These are phyloP conservation scores for Nycticebus coucang DNA, from an alignment of 2,113 vertebrate species.

Conservation along the genomic window DNA sequence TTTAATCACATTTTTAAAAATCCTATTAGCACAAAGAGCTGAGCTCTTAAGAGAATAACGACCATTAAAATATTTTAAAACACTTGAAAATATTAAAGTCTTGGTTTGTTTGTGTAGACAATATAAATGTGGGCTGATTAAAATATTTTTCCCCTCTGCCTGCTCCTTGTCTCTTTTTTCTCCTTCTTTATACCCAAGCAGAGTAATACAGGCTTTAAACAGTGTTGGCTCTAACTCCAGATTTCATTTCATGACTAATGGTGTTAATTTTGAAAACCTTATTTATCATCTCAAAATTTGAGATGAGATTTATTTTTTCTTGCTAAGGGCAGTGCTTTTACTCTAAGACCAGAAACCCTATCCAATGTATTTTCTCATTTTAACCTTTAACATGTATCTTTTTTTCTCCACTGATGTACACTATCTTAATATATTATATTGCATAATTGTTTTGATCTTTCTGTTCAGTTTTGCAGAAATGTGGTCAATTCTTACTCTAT, in stretches of 20 bases:
- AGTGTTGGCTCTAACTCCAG: not conserved
- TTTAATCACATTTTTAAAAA: not conserved
- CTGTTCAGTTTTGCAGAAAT: not conserved
- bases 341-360: not conserved
- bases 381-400: not conserved
- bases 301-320: conserved; percentile 11
- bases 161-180: not conserved
- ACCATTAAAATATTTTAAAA: not conserved
- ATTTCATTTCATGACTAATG: not conserved
- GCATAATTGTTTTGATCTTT: not conserved
- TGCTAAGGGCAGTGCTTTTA: not conserved
- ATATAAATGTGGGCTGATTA: not conserved
- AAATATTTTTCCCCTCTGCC: not conserved
- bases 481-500: not conserved
- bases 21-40: not conserved
- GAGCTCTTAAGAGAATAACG: not conserved
- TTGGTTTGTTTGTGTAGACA: not conserved
- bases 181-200: not conserved
- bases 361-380: not conserved
- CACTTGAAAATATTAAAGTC: not conserved
- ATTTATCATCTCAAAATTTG: not conserved
- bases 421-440: not conserved
- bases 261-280: not conserved
- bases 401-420: not conserved
- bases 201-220: not conserved